Evolutionary conservation across 2,113 vertebrate species (phyloP), one percentile per base, ranked within the genome.

Genomic region (Lepisosteus osseus): DNA sequence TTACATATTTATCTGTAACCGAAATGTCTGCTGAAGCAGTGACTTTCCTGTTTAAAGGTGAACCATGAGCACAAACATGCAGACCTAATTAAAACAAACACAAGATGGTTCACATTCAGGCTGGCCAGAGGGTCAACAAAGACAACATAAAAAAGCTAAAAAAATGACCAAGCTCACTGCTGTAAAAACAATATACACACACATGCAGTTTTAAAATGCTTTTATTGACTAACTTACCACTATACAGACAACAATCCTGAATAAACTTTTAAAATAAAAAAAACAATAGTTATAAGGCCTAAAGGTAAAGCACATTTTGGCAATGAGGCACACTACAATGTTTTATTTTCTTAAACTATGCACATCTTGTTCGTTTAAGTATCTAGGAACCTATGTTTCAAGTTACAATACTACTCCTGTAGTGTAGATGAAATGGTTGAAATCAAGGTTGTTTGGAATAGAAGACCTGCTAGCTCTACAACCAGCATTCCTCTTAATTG

Each of bases 341-440:
- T 66, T 14, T 75, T 73, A 72, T 47, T 66, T 44, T 70, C 77
- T 72, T 72, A 29, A 15, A 70, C 64, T 87, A 84, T 85, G 73
- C 83, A 86, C 84, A 81, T 68, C 93, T 94, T 94, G 91, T 93
- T 93, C 89, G 93, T 78, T 75, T 72, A 65, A 61, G 66, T 90
- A 88, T 76, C 86, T 88, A 85, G 85, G 80, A 83, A 83, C 91
- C 92, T 87, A 92, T 88, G 92, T 92, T 94, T 93, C 90, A 90
- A 93, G 90, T 91, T 87, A 85, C 81, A 86, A 85, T 86, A 80
- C 87, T 87, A 87, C 77, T 86, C 91, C 86, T 90, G 90, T 89
- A 92, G 91, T 89, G 86, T 92, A 86, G 67, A 75, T 87, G 86
- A 90, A 93, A 90, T 92, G 86, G 83, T 44, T 42, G 13, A 40